Percentiles rank a stretch among this genome's conserved stretches.
Conservation (phyloP, 2,797 vertebrate genomes). For the Australoheros facetus region DNA sequence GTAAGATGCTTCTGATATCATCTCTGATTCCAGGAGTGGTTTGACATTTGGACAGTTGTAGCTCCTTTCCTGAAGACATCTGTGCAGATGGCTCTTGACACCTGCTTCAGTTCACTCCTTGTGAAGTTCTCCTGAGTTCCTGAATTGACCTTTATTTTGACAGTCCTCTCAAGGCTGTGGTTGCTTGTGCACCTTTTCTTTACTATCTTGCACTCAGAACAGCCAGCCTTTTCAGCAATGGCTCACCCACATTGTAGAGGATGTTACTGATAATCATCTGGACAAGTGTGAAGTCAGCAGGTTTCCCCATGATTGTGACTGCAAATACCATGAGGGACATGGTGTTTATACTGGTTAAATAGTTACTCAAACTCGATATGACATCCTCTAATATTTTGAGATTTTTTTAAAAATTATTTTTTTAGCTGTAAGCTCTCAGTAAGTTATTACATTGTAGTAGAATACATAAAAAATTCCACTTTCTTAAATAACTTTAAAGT, state of each 20-base stretch:
- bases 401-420: not conserved
- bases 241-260: not conserved
- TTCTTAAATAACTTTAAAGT: not conserved
- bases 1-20: not conserved
- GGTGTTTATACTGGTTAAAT: not conserved
- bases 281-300: not conserved
- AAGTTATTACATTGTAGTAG: not conserved
- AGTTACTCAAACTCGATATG: not conserved
- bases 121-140: not conserved
- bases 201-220: not conserved
- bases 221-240: not conserved
- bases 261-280: not conserved
- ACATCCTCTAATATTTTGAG: not conserved
- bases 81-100: not conserved
- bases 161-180: not conserved
- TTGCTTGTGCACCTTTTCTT: not conserved
- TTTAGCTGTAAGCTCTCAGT: not conserved
- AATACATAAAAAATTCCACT: not conserved
- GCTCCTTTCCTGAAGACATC: not conserved
- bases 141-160: not conserved
- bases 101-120: not conserved
- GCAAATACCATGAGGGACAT: not conserved
- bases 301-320: not conserved
- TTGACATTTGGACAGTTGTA: not conserved
- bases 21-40: too few species aligned